These are phyloP conservation scores for Parochlus steinenii DNA, from an alignment of 2,888 invertebrate genomes.

Conservation along the genomic window DNA sequence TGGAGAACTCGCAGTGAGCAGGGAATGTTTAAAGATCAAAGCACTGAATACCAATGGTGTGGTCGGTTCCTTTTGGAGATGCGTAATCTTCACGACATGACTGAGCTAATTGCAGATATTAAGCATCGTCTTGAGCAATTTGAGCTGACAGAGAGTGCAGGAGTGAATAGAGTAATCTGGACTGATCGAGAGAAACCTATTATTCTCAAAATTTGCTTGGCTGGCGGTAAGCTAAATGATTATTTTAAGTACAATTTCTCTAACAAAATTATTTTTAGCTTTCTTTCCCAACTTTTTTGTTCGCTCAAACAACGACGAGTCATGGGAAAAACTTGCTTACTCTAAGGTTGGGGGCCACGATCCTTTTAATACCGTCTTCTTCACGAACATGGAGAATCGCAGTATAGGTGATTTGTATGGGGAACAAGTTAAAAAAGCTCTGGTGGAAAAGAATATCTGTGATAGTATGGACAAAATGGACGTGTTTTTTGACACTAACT, in stretches of 20 bases:
- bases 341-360: conserved; percentile 53
- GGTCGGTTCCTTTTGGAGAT: conserved; percentile 49
- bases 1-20: conserved; percentile 47
- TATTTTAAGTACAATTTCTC: not conserved
- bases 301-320: conserved; percentile 22
- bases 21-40: conserved; percentile 35
- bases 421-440: conserved; percentile 40
- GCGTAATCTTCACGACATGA: conserved; percentile 54
- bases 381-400: conserved; percentile 36
- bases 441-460: conserved; percentile 29
- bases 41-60: conserved; percentile 47
- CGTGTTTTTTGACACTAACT: conserved; percentile 29
- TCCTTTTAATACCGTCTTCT: conserved; percentile 60
- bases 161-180: conserved; percentile 28
- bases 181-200: conserved; percentile 36
- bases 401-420: conserved; percentile 58
- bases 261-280: conserved; percentile 39
- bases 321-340: conserved; percentile 47
- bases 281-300: conserved; percentile 88
- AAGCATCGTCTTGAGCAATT: conserved; percentile 39
- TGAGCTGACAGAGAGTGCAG: conserved; percentile 39
- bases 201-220: conserved; percentile 42
- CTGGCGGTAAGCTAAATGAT: conserved; percentile 17
- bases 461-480: conserved; percentile 14
- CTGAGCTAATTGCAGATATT: conserved; percentile 53